Base-by-base conservation (phyloP, 2,888 invertebrate species). In the Dynastes grantii region DNA sequence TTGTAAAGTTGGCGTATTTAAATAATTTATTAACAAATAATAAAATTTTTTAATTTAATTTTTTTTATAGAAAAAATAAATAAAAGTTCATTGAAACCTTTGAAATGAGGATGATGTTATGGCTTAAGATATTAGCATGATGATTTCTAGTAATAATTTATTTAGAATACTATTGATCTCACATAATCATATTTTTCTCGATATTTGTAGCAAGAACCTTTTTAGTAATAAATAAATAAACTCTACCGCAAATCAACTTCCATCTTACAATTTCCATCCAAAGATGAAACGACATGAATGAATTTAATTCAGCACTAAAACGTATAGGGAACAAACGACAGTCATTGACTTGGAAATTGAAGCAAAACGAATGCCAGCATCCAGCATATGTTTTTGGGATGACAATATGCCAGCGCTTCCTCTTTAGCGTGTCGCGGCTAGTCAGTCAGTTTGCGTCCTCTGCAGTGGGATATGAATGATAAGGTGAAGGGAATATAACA, bases 291-390 rank as follows among this genome's bases (percentile, higher is more conserved):
- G 22, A 22, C 22, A 22, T 22, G 22, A 22, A 22, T 3, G 53
- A n/a, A 16, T 53, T 53, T 53, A 53, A 53, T 13, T n/a, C 53
- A n/a, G 16, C n/a, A 5, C 5, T 4, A 32, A 4, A 13, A 16
- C 5, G 53, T n/a, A 53, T 3, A 53, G 53, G 53, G n/a, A 53
- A n/a, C 16, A 16, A 53, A 16, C 16, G 53, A 16, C 53, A 16
- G n/a, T 13, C 53, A 53, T 53, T 53, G 53, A 53, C 16, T 53
- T 53, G 53, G 53, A 53, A 53, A 53, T 53, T 53, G 53, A n/a
- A 53, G 53, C 53, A n/a, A n/a, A n/a, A 53, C 53, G 53, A 53
- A 53, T 53, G 6, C 53, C n/a, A 53, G 1, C 53, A 53, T 53
- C n/a, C 13, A 53, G n/a, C 53, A n/a, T 53, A 53, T 53, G 53